Evolutionary conservation across 1,140 invertebrate species (phyloP), one percentile per base, ranked within the genome.

Genomic region (Nasonia vitripennis): DNA sequence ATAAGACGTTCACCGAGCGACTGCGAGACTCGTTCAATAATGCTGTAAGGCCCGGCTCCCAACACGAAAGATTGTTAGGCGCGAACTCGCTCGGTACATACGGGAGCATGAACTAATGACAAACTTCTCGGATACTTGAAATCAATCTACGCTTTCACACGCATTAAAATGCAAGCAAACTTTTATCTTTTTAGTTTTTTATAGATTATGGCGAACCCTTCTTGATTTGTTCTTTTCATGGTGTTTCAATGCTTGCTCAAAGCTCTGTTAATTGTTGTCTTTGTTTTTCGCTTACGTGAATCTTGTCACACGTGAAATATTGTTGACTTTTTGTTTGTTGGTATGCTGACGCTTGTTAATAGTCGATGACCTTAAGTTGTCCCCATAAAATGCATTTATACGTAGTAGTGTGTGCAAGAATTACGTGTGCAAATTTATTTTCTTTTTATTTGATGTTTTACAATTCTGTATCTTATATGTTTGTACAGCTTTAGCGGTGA

Each of bases 1-100:
- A 97, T 89, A 97, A 97, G 93, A 97, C 97, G 34, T 98, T 98
- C 89, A 94, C 94, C 7, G 96, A 97, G 89, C 94, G 97, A 71
- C 93, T 98, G 3, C 93, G 95, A 41, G 97, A 97, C 87, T 96
- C 96, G n/a, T 95, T 98, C 86, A 94, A 95, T 81, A 95, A 95
- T 87, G 94, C 95, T 78, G 89, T 94, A 89, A 91, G 91, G 85
- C 87, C 89, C 23, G 89, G 88, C 87, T 85, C 84, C 87, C 87
- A 91, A 89, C 55, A 62, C 17, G 88, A 86, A 87, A 90, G 81
- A 83, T 83, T 86, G 55, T 78, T 90, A 91, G 90, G 78, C 89
- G 83, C 89, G 90, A 87, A 87, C 81, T 83, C 87, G 81, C 87
- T 89, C 83, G 90, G 91, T 91, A 62, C 55, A 62, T 94, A 94